Conservation (phyloP, 2,888 invertebrate species). For the Euphydryas editha region DNA sequence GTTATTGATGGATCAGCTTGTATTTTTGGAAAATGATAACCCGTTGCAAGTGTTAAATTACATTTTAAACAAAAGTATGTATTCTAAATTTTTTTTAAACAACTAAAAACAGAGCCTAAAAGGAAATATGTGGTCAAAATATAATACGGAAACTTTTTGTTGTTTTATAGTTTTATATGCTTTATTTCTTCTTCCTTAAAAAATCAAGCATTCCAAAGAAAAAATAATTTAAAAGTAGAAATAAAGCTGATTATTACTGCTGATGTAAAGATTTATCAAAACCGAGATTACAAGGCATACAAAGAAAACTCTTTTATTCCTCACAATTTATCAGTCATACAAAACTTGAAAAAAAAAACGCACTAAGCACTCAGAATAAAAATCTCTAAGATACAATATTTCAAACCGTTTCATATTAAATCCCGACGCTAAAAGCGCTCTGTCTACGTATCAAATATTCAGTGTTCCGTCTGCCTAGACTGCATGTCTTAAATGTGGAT, state of each 20-base stretch:
- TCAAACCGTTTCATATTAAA: conserved; percentile 44
- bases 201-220: too few species aligned
- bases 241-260: too few species aligned
- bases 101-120: too few species aligned
- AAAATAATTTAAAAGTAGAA: too few species aligned
- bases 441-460: conserved; percentile 62
- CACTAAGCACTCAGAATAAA: conserved; percentile 18
- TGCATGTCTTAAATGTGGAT: conserved; percentile 49
- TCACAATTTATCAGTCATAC: neutral
- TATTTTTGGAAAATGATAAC: neutral
- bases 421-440: conserved; percentile 59
- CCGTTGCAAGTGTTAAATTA: neutral
- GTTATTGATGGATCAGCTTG: conserved; percentile 22
- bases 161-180: too few species aligned
- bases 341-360: conserved; percentile 8
- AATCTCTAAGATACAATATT: conserved; percentile 15
- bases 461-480: conserved; percentile 41
- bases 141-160: too few species aligned
- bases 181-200: too few species aligned
- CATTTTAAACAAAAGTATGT: neutral
- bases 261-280: too few species aligned
- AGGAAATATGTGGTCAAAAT: too few species aligned
- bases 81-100: neutral
- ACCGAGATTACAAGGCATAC: neutral
- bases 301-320: neutral